Evolutionary conservation across 2,888 invertebrate species (phyloP), one percentile per base, ranked within the genome.

Genomic region (Octonoba sinensis): DNA sequence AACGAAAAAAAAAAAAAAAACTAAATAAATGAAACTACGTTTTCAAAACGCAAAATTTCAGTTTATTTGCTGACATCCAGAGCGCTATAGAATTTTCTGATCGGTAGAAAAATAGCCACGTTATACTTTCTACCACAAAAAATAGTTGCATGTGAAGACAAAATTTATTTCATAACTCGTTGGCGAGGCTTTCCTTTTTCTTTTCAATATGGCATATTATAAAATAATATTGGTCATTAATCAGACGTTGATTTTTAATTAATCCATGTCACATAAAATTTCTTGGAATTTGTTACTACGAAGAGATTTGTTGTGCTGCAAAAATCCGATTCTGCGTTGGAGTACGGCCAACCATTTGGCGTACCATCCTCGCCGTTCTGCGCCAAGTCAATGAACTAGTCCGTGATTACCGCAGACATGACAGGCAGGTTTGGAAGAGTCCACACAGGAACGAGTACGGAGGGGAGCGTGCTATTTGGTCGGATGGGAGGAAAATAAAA

Each of bases 301-400:
- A 57, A 74, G 22, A n/a, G 59, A 66, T 65, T 65, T 54, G 24
- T 36, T 46, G 57, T 57, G 66, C 20, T 27, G 56, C 47, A 36
- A 62, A 22, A 57, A 70, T 56, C 70, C 65, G 64, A 77, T 77
- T 49, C 20, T 49, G 16, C 65, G 46, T 65, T 62, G 69, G 79
- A 67, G 72, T 27, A 59, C 60, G 47, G 73, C 62, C 69, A 69
- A 73, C 16, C 70, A 66, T 66, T 71, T 71, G 75, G 74, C 75
- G 71, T 75, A 69, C 70, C 82, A 82, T 82, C 71, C 75, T 71
- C 59, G 54, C 57, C 36, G 82, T 75, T 71, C 70, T 75, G 57
- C 75, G 82, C 71, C 82, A 75, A 82, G 82, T 82, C 82, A 82
- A 75, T 82, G 82, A 82, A 82, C 82, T 82, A 82, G 82, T 71